Evolutionary conservation across 1,140 invertebrate species (phyloP).

Genomic region (Cheumatopsyche charites): DNA sequence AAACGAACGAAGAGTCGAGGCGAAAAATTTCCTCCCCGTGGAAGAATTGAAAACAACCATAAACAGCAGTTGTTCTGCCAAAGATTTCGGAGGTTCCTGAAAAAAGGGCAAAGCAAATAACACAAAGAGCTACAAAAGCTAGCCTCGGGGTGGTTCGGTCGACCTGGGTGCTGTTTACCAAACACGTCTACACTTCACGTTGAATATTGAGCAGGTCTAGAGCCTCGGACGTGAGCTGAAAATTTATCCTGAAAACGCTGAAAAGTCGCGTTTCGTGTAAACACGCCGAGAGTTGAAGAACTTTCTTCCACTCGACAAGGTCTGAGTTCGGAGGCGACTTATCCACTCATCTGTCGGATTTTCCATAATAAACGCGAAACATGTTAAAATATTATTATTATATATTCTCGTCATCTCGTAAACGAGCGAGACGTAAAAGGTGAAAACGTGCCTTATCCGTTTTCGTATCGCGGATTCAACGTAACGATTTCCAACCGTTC

Average conservation of each 20-base stretch:
- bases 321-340: neutral
- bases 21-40: neutral
- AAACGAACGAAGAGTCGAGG: conserved; percentile 21
- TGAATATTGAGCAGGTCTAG: conserved; percentile 44
- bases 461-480: neutral
- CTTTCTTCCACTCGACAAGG: neutral
- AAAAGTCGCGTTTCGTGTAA: conserved; percentile 15
- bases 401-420: neutral
- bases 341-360: conserved; percentile 9
- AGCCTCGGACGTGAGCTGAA: conserved; percentile 42
- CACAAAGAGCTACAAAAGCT: conserved; percentile 40
- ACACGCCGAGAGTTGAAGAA: no score
- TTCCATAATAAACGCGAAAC: neutral
- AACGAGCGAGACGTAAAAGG: neutral
- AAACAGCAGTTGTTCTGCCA: conserved; percentile 41
- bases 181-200: conserved; percentile 36
- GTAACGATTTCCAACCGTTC: no score
- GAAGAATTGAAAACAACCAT: conserved; percentile 49
- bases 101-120: conserved; percentile 43
- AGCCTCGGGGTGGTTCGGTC: conserved; percentile 18
- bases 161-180: conserved; percentile 46
- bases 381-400: no score
- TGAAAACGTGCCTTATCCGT: conserved; percentile 1
- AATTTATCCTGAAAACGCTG: conserved; percentile 29
- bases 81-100: conserved; percentile 3